These are phyloP conservation scores for Epizoanthus scotinus DNA, from an alignment of 92 coral and sea anemone genomes.

Conservation along the genomic window DNA sequence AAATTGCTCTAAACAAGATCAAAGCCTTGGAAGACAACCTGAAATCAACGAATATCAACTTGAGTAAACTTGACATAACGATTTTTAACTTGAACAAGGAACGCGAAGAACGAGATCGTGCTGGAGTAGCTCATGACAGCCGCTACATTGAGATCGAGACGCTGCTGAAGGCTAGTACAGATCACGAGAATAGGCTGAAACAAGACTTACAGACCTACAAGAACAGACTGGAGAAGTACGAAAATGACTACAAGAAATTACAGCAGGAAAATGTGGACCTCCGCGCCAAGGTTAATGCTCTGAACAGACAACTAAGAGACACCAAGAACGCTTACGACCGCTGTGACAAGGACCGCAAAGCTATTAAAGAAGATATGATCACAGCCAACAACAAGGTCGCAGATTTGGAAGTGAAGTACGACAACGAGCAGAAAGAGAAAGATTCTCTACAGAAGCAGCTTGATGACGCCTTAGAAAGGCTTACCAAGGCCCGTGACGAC, in stretches of 20 bases:
- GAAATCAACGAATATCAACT: constrained; percentile 65
- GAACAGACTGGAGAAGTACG: constrained; percentile 79
- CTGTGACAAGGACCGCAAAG: constrained; percentile 74
- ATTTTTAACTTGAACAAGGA: constrained; percentile 78
- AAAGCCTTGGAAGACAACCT: constrained; percentile 72
- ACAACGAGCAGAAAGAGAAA: constrained; percentile 72
- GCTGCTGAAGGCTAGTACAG: constrained; percentile 81
- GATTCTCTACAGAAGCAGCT: constrained; percentile 77
- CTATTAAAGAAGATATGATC: constrained; percentile 65
- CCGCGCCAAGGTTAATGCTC: constrained; percentile 71
- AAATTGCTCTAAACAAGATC: constrained; percentile 72
- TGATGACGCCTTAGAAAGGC: constrained; percentile 72
- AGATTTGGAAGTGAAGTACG: constrained; percentile 72
- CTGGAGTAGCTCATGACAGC: constrained; percentile 75
- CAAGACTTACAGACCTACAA: constrained; percentile 80
- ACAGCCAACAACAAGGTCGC: constrained; percentile 70
- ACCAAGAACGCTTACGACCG: constrained; percentile 74
- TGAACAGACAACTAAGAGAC: constrained; percentile 73
- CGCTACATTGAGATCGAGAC: constrained; percentile 87
- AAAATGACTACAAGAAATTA: constrained; percentile 69
- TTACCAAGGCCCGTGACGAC: constrained; percentile 73
- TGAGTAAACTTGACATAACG: constrained; percentile 75
- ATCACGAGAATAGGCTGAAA: constrained; percentile 78
- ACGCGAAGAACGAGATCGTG: constrained; percentile 79
- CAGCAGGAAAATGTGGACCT: constrained; percentile 86